phyloP scores from a whole-genome alignment of 30 jellyfish, hydroid and myxozoan genomes.

The Cassiopea andromeda region DNA sequence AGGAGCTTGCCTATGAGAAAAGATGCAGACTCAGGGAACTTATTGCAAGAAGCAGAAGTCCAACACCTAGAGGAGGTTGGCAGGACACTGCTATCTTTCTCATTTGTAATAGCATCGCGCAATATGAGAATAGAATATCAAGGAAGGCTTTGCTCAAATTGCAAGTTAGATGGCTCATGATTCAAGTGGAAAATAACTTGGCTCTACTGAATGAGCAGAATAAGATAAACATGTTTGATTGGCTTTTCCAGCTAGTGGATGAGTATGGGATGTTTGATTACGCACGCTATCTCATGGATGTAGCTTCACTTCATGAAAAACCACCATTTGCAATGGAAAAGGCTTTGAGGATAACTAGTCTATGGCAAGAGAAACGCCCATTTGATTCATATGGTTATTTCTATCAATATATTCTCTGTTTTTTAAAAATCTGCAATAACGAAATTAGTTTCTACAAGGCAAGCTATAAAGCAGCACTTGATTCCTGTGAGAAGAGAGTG shows the following conservation, averaged over 20 bases:
- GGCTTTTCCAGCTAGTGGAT: conserved; percentile 35
- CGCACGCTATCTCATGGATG: conserved; percentile 33
- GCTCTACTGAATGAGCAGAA: conserved; percentile 5
- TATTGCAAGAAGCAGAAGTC: conserved; percentile 23
- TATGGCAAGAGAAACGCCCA: conserved; percentile 27
- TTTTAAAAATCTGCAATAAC: conserved; percentile 25
- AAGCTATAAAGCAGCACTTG: conserved; percentile 31
- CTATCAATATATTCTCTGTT: conserved; percentile 51
- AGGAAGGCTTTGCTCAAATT: conserved; percentile 35
- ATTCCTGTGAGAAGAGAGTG: conserved; percentile 12
- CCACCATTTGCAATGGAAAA: conserved; percentile 18
- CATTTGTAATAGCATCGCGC: conserved; percentile 16
- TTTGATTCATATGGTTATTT: conserved; percentile 45
- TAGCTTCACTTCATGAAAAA: conserved; percentile 25
- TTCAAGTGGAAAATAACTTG: conserved; percentile 25
- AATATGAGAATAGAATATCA: not conserved
- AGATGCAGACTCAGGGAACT: not conserved
- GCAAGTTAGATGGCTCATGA: conserved; percentile 38
- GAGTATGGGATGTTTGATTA: conserved; percentile 22
- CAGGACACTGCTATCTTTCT: not conserved
- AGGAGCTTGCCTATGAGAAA: conserved; percentile 36
- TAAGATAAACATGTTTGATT: not conserved
- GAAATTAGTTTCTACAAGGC: conserved; percentile 15
- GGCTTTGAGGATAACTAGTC: conserved; percentile 18
- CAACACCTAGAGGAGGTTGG: conserved; percentile 14